These are phyloP conservation scores for Triops longicaudatus DNA, from an alignment of 1,140 invertebrate species.

Conservation along the genomic window DNA sequence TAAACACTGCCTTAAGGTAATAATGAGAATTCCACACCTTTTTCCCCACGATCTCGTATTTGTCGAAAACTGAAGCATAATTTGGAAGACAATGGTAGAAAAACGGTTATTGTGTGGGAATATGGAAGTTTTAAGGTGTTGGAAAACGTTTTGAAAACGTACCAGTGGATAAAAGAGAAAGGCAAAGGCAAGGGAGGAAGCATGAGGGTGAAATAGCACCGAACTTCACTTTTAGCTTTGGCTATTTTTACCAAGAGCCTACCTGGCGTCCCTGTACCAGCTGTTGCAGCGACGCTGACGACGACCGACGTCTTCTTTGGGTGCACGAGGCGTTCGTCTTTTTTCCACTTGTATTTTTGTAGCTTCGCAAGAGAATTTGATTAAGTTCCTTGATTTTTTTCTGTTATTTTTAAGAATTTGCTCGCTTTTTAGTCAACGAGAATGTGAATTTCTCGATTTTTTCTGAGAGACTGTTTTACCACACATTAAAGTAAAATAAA, in stretches of 20 bases:
- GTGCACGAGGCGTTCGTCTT: neutral
- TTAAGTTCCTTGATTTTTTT: neutral
- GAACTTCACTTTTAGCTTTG: constrained; percentile 1
- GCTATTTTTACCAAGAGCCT: neutral
- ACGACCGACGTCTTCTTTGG: neutral
- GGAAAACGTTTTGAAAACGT: neutral
- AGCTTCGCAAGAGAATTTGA: neutral
- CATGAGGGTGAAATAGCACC: too few species aligned
- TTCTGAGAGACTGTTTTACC: too few species aligned
- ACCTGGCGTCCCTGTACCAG: neutral
- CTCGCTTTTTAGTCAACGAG: too few species aligned
- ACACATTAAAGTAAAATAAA: too few species aligned
- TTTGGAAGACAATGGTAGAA: neutral
- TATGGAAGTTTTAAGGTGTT: neutral
- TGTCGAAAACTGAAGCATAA: neutral
- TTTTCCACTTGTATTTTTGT: neutral
- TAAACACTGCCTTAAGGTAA: neutral
- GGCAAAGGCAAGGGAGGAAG: neutral
- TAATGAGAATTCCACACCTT: neutral
- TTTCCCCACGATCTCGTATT: neutral
- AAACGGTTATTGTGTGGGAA: neutral
- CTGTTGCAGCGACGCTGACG: constrained; percentile 5
- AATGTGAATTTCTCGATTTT: too few species aligned
- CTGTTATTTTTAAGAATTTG: too few species aligned
- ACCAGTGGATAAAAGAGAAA: neutral